Evolutionary conservation across 2,113 vertebrate species (phyloP).

Genomic region (Holacanthus passer): DNA sequence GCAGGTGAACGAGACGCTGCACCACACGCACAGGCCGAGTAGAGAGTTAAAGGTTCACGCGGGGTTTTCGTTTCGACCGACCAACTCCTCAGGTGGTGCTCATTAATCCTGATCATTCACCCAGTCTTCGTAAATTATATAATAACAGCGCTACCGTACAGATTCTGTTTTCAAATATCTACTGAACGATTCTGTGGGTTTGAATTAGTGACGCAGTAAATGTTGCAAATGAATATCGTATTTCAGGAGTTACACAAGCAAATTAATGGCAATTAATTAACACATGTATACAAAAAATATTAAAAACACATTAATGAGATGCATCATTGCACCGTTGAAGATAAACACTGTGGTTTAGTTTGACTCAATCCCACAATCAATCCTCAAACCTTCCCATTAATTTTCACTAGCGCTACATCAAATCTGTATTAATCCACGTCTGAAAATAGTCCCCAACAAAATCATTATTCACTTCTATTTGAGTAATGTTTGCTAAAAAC

Average conservation of each 20-base stretch:
- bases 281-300: no score
- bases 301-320: not conserved
- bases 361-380: not conserved
- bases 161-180: not conserved
- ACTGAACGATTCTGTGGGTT: not conserved
- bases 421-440: not conserved
- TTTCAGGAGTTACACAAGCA: not conserved
- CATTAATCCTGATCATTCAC: slow-evolving; percentile 18
- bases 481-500: not conserved
- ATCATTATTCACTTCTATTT: not conserved
- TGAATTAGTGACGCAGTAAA: not conserved
- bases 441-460: not conserved
- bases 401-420: not conserved
- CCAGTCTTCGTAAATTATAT: not conserved
- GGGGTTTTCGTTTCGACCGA: slow-evolving; percentile 4
- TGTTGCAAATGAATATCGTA: not conserved
- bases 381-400: not conserved
- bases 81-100: not conserved
- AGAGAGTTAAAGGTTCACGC: slow-evolving; percentile 24
- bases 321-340: not conserved
- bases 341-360: not conserved
- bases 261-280: no score
- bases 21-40: not conserved
- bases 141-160: not conserved
- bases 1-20: slow-evolving; percentile 42